These are phyloP conservation scores for Calypte anna DNA, from an alignment of 2,113 vertebrate species.

Conservation along the genomic window DNA sequence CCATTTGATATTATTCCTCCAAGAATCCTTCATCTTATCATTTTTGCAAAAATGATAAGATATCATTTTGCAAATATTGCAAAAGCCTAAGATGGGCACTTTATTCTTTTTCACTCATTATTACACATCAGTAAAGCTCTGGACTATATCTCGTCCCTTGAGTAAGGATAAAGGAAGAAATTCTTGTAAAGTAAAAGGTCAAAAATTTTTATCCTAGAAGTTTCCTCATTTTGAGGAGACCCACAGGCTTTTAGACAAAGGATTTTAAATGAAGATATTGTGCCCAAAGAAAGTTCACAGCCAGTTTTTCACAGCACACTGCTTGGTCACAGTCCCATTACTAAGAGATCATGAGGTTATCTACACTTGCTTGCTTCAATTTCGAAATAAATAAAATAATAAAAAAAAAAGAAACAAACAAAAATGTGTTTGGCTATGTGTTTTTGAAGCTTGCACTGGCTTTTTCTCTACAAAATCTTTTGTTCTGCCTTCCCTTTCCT, in stretches of 20 bases:
- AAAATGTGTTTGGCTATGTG: not conserved
- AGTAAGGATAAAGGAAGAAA: not conserved
- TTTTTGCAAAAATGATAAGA: too few species aligned
- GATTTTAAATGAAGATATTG: conserved; percentile 20
- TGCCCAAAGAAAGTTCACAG: conserved; percentile 14
- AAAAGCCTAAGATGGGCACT: not conserved
- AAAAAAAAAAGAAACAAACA: too few species aligned
- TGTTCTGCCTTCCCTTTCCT: conserved; percentile 2
- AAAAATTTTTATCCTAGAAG: not conserved
- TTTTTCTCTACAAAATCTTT: conserved; percentile 30
- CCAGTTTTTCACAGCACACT: not conserved
- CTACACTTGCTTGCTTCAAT: conserved; percentile 1
- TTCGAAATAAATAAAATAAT: not conserved
- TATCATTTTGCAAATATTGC: not conserved
- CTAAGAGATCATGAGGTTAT: conserved; percentile 18
- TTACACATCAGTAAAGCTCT: not conserved
- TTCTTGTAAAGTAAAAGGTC: not conserved
- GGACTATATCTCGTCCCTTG: not conserved
- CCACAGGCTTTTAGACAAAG: conserved; percentile 26
- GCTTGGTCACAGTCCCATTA: not conserved
- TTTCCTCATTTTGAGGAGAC: conserved; percentile 12
- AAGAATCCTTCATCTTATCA: conserved; percentile 20
- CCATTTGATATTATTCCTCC: not conserved
- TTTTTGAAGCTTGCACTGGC: not conserved
- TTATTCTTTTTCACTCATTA: conserved; percentile 32